Evolutionary conservation across 2,113 vertebrate genomes (phyloP), one percentile per base, ranked within the genome.

Genomic region (Nycticebus coucang): DNA sequence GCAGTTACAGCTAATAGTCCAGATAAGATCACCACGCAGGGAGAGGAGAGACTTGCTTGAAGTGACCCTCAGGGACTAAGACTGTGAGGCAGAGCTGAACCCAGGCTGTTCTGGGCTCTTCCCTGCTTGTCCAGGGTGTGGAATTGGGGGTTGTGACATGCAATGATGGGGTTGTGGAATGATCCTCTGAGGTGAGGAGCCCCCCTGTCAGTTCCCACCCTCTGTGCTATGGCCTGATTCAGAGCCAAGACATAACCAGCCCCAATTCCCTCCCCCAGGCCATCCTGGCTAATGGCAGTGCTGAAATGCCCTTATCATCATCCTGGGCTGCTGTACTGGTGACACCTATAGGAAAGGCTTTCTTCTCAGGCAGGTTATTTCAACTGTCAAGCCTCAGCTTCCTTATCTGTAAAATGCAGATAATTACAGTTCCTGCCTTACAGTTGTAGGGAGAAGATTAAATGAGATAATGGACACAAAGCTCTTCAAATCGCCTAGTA

Each of bases 341-440:
- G 55, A 95, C 45, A 66, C 45, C 19, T 28, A 28, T 72, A 41
- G 10, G 83, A 78, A 81, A 53, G 26, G 35, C 68, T 93, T 86
- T 92, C 66, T 64, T 93, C 33, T 64, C 33, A 17, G 93, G 35
- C 24, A 28, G 41, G 15, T 75, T 95, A 33, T 92, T 93, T 96
- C 77, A 80, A n/a, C 77, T 74, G 37, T n/a, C 26, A 33, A 30
- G 53, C 74, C 69, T 77, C 85, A 64, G 74, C 95, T 82, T 71
- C 55, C n/a, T 93, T 79, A 83, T 79, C 18, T 1, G 72, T 66
- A 59, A 71, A 53, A 82, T 87, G 33, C 26, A 68, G 37, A 41
- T 87, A 81, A 87, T 89, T 91, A 62, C 30, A 26, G 83, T 69
- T 91, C 62, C 66, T 89, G 83, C 50, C 64, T 81, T 66, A 33